Base-by-base conservation (phyloP, 2,888 invertebrate species). In the Mellilla xanthometata region DNA sequence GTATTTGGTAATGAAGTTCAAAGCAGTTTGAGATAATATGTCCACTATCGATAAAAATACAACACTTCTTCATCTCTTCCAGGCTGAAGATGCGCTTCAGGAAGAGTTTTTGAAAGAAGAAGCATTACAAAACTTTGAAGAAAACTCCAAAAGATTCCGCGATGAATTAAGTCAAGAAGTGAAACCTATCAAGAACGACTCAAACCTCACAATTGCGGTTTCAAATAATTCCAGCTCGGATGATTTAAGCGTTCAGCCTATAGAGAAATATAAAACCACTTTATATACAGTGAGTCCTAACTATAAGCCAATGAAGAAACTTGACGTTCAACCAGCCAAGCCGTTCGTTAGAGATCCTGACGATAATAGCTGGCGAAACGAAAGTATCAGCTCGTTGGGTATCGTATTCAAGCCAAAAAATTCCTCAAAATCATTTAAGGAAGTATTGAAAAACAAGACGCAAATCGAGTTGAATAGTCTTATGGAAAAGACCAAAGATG, bases 361-460 rank as follows among this genome's bases (percentile, higher is more conserved):
- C 40, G 89, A 89, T 48, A 87, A 87, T 45, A 87, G 85, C 49
- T 89, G 89, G 89, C 76, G 89, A 62, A 89, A 88, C 49, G 86
- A 88, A 65, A 88, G 89, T 50, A 76, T 89, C 29, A 88, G 81
- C 53, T 86, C 84, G 2, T 48, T 86, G 24, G 89, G 89, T 13
- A 88, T 89, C n/a, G 87, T 88, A 9, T 88, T 87, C 47, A 88
- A 88, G 54, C 79, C 85, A 0, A 87, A 84, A 50, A 86, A 85
- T 55, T 79, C 87, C 8, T 76, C 89, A 0, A 89, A 85, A 59
- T 80, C 85, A 11, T 83, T 86, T 49, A 87, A 82, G 39, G 74
- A 87, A 67, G 85, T 89, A 10, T 61, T 88, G 10, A 88, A 81
- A 60, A 86, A 84, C 43, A 88, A 85, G 68, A 86, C 85, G n/a